Conservation (phyloP, 1,140 invertebrate genomes). For the Brachionus asplanchnoidis region DNA sequence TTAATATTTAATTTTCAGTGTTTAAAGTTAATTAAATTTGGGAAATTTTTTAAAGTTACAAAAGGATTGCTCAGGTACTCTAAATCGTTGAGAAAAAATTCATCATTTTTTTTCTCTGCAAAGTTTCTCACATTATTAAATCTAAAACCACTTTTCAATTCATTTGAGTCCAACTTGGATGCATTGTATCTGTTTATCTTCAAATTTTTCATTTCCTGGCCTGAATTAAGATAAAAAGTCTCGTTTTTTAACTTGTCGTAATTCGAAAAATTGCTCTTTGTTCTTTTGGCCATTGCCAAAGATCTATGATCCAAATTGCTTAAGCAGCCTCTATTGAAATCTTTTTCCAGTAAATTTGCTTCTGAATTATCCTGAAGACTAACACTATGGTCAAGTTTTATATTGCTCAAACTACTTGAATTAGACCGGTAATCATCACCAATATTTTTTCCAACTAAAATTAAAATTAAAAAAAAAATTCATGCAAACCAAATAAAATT, state of each 20-base stretch:
- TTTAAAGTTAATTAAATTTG: neutral
- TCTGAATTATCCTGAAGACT: neutral
- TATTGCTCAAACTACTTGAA: neutral
- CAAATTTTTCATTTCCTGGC: neutral
- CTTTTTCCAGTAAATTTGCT: neutral
- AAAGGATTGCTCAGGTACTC: neutral
- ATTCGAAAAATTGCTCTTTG: neutral
- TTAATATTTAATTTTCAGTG: neutral
- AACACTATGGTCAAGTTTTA: neutral
- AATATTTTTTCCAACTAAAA: neutral
- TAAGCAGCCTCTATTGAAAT: neutral
- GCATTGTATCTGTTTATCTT: constrained; percentile 14
- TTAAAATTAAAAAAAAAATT: neutral
- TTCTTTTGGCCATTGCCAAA: neutral
- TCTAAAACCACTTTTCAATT: neutral
- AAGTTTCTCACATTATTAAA: neutral
- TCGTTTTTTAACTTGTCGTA: neutral
- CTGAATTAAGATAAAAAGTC: neutral
- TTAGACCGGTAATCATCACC: neutral
- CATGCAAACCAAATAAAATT: neutral
- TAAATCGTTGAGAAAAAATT: neutral
- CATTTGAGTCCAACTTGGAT: neutral
- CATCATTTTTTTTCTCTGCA: neutral
- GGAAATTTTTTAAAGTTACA: neutral
- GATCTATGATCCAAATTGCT: neutral